phyloP scores from a whole-genome alignment of 2,113 vertebrate genomes.

The Phrynosoma platyrhinos region DNA sequence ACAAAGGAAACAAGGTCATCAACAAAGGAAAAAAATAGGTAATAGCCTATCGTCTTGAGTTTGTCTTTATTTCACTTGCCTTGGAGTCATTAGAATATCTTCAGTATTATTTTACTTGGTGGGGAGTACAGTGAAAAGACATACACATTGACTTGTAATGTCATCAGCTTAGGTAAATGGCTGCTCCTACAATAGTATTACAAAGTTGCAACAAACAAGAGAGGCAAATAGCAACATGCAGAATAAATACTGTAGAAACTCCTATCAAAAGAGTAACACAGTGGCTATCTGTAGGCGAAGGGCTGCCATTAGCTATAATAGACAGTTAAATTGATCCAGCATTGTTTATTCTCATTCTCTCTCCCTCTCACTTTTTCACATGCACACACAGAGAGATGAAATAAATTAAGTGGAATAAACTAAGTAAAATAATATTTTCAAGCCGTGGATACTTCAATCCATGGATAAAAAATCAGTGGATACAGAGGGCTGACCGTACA shows the following conservation, averaged over 20 bases:
- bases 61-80: constrained; percentile 20
- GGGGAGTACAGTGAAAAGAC: constrained; percentile 53
- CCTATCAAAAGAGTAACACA: constrained; percentile 60
- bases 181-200: constrained; percentile 54
- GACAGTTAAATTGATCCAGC: constrained; percentile 69
- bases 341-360: constrained; percentile 68
- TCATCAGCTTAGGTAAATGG: constrained; percentile 57
- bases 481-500: no score
- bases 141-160: constrained; percentile 57
- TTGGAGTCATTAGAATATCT: constrained; percentile 52
- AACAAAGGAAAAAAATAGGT: constrained; percentile 48
- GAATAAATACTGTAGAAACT: constrained; percentile 38
- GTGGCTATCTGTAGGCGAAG: constrained; percentile 76
- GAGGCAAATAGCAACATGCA: constrained; percentile 49
- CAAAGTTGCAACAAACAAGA: constrained; percentile 61
- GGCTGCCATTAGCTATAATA: constrained; percentile 61
- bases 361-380: no score
- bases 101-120: constrained; percentile 41
- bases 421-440: not conserved
- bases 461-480: no score
- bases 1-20: constrained; percentile 68
- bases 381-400: constrained; percentile 27
- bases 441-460: no score
- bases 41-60: constrained; percentile 42
- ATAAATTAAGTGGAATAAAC: constrained; percentile 37